Evolutionary conservation across 1,140 invertebrate species (phyloP), one percentile per base, ranked within the genome.

Genomic region (Mycetomoellerius zeteki): DNA sequence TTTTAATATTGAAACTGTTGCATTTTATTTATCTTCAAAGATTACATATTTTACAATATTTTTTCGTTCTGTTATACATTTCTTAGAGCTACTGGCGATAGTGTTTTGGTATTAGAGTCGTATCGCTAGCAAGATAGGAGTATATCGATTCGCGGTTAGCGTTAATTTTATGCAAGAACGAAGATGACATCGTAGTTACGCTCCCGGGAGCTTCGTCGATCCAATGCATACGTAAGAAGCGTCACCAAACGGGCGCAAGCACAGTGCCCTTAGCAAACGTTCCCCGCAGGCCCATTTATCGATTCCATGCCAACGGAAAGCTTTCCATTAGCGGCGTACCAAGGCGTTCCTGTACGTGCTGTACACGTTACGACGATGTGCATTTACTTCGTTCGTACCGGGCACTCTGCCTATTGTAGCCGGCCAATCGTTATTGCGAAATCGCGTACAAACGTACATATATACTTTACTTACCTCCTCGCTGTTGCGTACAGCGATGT

Each of bases 251-350:
- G 87, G 78, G 76, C 60, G 27, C 87, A 71, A 86, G 88, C 72
- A 71, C 67, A n/a, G 33, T 76, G 81, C 88, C 86, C 78, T 85
- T 76, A 52, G 56, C 76, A 80, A 87, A 86, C 73, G 78, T 37
- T 86, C 60, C 82, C 75, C 30, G 84, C 76, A 72, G 71, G 64
- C 80, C 78, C 71, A 88, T 88, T 88, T 91, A 93, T 92, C 89
- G 92, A 93, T 93, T 72, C 43, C 16, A 50, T 76, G n/a, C 62
- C 67, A 60, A 62, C 77, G 85, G 67, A 88, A 90, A 90, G 86
- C 87, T 91, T 92, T 92, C 91, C 91, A 93, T 93, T 93, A 93
- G 87, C 86, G 86, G 73, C 86, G 77, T 80, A 87, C 89, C 73
- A 65, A 89, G 60, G 72, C 84, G 67, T 67, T 50, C 73, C 71